phyloP scores from a whole-genome alignment of 2,797 vertebrate genomes.

The Dendrocincla fuliginosa region DNA sequence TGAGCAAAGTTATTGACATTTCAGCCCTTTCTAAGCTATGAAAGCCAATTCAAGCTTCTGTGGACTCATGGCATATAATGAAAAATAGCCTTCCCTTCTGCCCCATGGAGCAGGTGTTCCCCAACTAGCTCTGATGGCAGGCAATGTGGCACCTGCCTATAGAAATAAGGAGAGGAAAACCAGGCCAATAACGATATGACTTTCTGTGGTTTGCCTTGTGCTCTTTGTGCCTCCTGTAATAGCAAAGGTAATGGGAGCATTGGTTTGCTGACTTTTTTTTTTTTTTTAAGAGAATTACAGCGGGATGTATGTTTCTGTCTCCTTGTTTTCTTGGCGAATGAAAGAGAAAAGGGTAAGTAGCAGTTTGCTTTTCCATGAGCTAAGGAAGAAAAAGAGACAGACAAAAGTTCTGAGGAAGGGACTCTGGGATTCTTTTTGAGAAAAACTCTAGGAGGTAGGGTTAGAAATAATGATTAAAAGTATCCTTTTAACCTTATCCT shows the following conservation, averaged over 20 bases:
- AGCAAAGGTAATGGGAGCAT: too few species aligned
- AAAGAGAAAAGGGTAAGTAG: not conserved
- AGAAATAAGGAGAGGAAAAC: not conserved
- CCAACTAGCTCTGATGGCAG: not conserved
- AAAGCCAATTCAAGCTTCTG: not conserved
- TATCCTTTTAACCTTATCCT: too few species aligned
- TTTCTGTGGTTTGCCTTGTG: accelerated
- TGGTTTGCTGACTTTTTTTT: too few species aligned
- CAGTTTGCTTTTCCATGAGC: accelerated
- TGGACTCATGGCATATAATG: not conserved
- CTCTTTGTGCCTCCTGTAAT: not conserved
- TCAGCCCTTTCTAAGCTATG: not conserved
- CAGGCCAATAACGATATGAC: accelerated
- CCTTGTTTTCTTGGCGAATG: accelerated
- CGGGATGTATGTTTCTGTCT: accelerated
- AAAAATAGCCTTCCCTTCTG: not conserved
- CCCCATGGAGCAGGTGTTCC: not conserved
- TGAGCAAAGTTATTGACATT: not conserved
- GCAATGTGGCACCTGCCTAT: not conserved
- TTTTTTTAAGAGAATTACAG: too few species aligned
- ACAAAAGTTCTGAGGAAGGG: not conserved
- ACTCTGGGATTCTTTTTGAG: not conserved
- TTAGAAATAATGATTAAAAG: not conserved
- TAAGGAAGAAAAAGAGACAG: not conserved
- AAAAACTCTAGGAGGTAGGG: not conserved